A percentile compares a stretch with the other conserved stretches of the same genome.
Conservation (phyloP, 2,113 vertebrate species). For the Syngnathoides biaculeatus region DNA sequence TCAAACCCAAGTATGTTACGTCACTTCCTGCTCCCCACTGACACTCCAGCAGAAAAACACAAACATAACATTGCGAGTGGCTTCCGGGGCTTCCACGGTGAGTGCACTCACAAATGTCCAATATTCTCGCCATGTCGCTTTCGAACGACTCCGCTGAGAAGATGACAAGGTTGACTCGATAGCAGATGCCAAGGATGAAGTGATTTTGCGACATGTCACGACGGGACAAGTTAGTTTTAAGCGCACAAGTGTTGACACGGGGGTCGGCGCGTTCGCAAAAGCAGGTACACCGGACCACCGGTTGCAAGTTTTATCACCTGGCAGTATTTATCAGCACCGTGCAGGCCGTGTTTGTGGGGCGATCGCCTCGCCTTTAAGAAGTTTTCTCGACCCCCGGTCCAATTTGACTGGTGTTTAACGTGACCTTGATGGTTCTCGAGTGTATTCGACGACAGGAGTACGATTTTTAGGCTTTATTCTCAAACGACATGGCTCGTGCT, state of each 20-base stretch:
- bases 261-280: no score
- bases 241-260: neutral
- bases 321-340: neutral
- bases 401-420: neutral
- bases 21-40: constrained; percentile 52
- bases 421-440: neutral
- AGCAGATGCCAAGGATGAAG: neutral
- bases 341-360: neutral
- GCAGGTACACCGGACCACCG: neutral
- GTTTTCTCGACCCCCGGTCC: neutral
- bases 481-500: accelerated
- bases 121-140: neutral
- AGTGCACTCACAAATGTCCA: constrained; percentile 26
- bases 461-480: accelerated
- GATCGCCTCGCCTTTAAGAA: neutral
- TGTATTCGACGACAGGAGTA: accelerated
- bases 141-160: neutral
- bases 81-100: constrained; percentile 33
- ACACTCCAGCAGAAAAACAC: constrained; percentile 54
- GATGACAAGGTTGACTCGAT: neutral
- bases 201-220: neutral
- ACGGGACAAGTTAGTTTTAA: neutral
- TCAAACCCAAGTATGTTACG: constrained; percentile 40
- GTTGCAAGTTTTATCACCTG: neutral
- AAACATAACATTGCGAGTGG: constrained; percentile 45